phyloP scores from a whole-genome alignment of 53 echinoderm and acorn worm genomes.

The Temnopleurus reevesii region DNA sequence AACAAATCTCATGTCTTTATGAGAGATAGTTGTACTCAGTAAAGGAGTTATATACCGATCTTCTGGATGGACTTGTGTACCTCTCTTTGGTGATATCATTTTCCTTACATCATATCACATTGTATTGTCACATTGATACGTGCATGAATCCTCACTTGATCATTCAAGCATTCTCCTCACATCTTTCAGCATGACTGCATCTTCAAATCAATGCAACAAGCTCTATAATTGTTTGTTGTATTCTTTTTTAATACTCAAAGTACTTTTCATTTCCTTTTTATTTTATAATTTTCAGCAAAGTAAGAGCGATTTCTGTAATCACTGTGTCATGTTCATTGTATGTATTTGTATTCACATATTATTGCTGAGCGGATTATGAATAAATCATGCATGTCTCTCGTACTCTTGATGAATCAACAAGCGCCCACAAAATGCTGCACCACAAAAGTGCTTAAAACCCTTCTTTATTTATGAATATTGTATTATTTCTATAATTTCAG shows the following conservation, averaged over 20 bases:
- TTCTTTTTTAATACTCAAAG: not conserved
- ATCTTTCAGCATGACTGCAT: too few species aligned
- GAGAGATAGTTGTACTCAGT: too few species aligned
- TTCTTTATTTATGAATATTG: not conserved
- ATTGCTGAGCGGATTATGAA: not conserved
- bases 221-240: too few species aligned
- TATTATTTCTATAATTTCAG: not conserved
- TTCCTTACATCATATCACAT: too few species aligned
- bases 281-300: not conserved
- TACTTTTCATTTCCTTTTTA: not conserved
- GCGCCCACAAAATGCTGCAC: not conserved
- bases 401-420: not conserved
- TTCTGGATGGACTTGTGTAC: too few species aligned
- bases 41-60: too few species aligned
- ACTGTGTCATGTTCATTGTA: not conserved
- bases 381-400: not conserved
- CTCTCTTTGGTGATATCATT: too few species aligned
- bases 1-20: too few species aligned
- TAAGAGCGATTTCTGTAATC: not conserved
- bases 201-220: too few species aligned
- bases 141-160: too few species aligned
- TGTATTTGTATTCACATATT: not conserved
- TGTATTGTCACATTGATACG: too few species aligned
- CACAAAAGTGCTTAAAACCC: not conserved
- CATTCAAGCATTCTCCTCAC: too few species aligned